Conservation (phyloP, 2,797 vertebrate genomes). For the Cyprinella venusta region DNA sequence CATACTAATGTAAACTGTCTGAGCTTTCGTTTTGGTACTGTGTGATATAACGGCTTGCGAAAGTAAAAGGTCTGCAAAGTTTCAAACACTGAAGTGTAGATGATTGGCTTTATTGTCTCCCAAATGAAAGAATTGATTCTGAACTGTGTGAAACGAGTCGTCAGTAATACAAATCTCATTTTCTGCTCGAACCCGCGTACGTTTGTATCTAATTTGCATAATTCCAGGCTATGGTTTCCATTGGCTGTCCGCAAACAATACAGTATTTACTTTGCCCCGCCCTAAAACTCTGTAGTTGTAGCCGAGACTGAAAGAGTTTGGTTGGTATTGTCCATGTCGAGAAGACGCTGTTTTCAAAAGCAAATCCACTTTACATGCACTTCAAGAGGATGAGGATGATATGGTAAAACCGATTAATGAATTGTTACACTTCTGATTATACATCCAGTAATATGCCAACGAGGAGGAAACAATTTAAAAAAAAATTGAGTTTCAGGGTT, state of each 20-base stretch:
- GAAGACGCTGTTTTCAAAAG: neutral
- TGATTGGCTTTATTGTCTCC: neutral
- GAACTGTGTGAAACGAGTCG: neutral
- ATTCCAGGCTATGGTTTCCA: neutral
- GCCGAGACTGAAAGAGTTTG: neutral
- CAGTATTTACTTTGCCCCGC: neutral
- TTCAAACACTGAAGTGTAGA: neutral
- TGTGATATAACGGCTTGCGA: neutral
- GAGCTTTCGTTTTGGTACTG: neutral
- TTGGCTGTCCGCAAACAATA: neutral
- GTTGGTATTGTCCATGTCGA: neutral
- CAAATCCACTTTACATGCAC: too few species aligned
- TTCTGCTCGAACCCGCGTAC: neutral
- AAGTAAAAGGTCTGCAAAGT: neutral
- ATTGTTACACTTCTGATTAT: neutral
- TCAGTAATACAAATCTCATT: neutral
- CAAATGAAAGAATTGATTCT: neutral
- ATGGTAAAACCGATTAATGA: too few species aligned
- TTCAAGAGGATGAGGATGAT: too few species aligned
- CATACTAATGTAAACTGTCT: slow-evolving; percentile 1
- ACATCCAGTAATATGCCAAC: neutral
- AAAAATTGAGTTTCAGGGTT: neutral
- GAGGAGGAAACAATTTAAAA: neutral
- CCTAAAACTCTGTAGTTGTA: neutral
- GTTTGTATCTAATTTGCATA: neutral